A percentile compares a stretch with the other conserved stretches of the same genome.
Evolutionary conservation across 2,888 invertebrate species (phyloP).

Genomic region (Psococerastis gibbosa): DNA sequence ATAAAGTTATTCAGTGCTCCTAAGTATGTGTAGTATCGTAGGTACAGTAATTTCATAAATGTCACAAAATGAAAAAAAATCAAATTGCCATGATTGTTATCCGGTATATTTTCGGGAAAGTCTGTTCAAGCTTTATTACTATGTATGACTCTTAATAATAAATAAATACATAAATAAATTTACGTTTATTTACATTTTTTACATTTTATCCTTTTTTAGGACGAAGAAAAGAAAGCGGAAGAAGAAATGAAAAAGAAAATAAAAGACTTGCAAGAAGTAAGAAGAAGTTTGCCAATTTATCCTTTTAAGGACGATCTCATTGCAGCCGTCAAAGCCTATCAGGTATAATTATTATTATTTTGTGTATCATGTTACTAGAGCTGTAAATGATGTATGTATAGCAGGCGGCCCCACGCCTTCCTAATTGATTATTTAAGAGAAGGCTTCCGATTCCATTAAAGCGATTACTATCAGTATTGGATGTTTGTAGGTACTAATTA

Average conservation of each 20-base stretch:
- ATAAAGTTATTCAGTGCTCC: too few relatives aligned
- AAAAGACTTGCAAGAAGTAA: conserved; percentile 69
- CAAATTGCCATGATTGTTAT: too few relatives aligned
- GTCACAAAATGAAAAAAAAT: too few relatives aligned
- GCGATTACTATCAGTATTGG: too few relatives aligned
- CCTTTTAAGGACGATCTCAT: conserved; percentile 80
- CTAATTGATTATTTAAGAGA: background rate
- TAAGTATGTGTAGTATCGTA: too few relatives aligned
- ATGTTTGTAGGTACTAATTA: conserved; percentile 51
- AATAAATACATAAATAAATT: conserved; percentile 1
- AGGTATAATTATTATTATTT: conserved; percentile 31
- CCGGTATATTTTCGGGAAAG: too few relatives aligned
- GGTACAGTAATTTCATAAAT: too few relatives aligned
- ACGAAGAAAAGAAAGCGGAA: conserved; percentile 39
- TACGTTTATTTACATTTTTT: conserved; percentile 3
- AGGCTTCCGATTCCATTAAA: background rate
- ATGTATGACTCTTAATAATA: too few relatives aligned
- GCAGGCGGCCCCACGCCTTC: background rate
- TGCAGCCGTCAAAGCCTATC: conserved; percentile 74
- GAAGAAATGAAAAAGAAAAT: conserved; percentile 51
- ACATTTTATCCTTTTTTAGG: conserved; percentile 14
- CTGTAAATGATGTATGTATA: background rate
- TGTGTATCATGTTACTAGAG: too few relatives aligned
- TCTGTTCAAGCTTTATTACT: too few relatives aligned
- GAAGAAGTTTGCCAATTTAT: conserved; percentile 81